Conservation (phyloP, 2,888 invertebrate genomes). For the Stenchaetothrips biformis region DNA sequence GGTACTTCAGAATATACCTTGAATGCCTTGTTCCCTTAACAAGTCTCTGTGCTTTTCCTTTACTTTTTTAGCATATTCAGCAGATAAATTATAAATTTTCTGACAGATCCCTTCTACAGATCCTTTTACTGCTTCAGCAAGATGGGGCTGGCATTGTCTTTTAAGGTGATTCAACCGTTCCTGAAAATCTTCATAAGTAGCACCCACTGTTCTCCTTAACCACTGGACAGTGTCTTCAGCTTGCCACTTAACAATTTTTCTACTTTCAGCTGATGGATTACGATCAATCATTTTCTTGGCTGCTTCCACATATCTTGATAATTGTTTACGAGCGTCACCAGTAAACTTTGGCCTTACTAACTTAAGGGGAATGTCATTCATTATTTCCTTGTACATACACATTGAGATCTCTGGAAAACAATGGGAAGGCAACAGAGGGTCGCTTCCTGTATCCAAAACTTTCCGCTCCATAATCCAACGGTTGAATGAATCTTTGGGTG, state of each 20-base stretch:
- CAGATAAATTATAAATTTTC: slow-evolving; percentile 88
- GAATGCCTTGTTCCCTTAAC: slow-evolving; percentile 80
- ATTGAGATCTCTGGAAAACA: slow-evolving; percentile 89
- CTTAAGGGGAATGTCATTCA: slow-evolving; percentile 97
- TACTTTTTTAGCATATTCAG: slow-evolving; percentile 87
- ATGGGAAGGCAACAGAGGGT: slow-evolving; percentile 85
- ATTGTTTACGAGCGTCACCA: slow-evolving; percentile 89
- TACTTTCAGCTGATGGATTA: slow-evolving; percentile 84
- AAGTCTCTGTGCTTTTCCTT: slow-evolving; percentile 79
- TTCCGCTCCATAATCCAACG: slow-evolving; percentile 95
- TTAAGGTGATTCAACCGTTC: slow-evolving; percentile 81
- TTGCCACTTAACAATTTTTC: slow-evolving; percentile 98
- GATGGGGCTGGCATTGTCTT: slow-evolving; percentile 92
- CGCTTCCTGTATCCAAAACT: slow-evolving; percentile 81
- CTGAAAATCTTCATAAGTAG: slow-evolving; percentile 90
- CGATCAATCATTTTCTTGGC: slow-evolving; percentile 95
- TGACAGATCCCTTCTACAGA: slow-evolving; percentile 93
- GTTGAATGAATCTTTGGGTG: slow-evolving; percentile 93
- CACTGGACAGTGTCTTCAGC: slow-evolving; percentile 96
- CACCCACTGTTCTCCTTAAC: slow-evolving; percentile 86
- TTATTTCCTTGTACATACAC: slow-evolving; percentile 94
- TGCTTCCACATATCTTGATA: slow-evolving; percentile 90
- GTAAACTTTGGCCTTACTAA: slow-evolving; percentile 92
- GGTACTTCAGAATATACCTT: slow-evolving; percentile 43
- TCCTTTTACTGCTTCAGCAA: slow-evolving; percentile 88